These are phyloP conservation scores for Leucoraja erinaceus DNA, from an alignment of 2,113 vertebrate species.

Conservation along the genomic window DNA sequence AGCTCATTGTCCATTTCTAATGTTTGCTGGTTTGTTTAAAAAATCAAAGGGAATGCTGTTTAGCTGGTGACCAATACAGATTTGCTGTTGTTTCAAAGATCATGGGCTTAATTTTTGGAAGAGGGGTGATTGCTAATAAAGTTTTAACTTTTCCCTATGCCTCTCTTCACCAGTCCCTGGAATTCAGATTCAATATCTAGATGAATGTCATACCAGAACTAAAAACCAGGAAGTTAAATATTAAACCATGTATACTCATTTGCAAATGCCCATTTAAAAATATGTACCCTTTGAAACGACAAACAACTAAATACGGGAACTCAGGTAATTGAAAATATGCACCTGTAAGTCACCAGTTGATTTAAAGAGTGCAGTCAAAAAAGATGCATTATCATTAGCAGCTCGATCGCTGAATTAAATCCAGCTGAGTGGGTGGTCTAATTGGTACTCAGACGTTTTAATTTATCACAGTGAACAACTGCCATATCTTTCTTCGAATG, in stretches of 20 bases:
- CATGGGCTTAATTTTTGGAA: background rate
- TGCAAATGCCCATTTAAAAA: background rate
- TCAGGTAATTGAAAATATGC: background rate
- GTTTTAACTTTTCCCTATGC: background rate
- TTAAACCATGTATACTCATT: background rate
- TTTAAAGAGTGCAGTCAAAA: background rate
- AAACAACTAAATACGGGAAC: background rate
- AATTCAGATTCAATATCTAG: background rate
- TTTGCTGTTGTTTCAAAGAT: background rate
- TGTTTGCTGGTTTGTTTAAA: background rate
- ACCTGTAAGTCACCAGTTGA: background rate
- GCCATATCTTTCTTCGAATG: background rate
- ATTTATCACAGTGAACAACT: background rate
- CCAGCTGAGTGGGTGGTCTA: background rate
- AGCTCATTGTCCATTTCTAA: background rate
- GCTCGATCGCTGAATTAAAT: background rate
- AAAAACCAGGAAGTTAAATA: background rate
- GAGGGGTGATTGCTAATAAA: background rate
- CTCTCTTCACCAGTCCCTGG: background rate
- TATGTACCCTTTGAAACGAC: background rate
- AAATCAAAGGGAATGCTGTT: background rate
- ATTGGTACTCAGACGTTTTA: background rate
- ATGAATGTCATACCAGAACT: background rate
- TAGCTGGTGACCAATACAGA: no score
- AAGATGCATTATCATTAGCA: background rate